Base-by-base conservation (phyloP, 2,888 invertebrate genomes). In the Barypeithes pellucidus region DNA sequence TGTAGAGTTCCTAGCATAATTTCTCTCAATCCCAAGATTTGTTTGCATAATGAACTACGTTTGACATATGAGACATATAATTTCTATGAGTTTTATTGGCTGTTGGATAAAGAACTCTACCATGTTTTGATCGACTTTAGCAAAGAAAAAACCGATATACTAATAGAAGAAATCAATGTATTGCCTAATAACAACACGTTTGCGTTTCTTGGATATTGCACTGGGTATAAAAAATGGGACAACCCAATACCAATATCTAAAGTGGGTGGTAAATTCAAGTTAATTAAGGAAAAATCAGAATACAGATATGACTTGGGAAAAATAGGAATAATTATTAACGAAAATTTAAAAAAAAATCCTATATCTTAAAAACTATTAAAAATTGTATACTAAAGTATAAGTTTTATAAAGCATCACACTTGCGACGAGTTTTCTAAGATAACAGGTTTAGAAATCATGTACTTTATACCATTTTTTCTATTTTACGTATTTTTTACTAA, bases 31-130 rank as follows among this genome's bases (percentile, higher is more conserved):
- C n/a, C n/a, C n/a, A n/a, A n/a, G n/a, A n/a, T n/a, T n/a, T n/a
- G n/a, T n/a, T n/a, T n/a, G n/a, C n/a, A n/a, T n/a, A 24, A n/a
- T 3, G 9, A 2, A 52, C 9, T 4, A 4, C 12, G 14, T 2
- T 12, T 2, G 36, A 47, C 1, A 0, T 50, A 50, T 12, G 12
- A 20, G 18, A 18, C 1, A 18, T 11, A 47, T 11, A 12, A 22
- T n/a, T 24, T 52, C n/a, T 52, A 52, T 52, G 52, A 52, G 24
- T 52, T 52, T 24, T 52, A 52, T n/a, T 52, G 52, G 52, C 7
- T 52, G 24, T 12, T 52, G n/a, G 24, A 24, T 3, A 52, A n/a
- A 7, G 52, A 52, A n/a, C 52, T 52, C 24, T 52, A 52, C 8
- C 52, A 24, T 8, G 52, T 52, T 24, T n/a, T 52, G 12, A 24